Evolutionary conservation across 1,140 invertebrate genomes (phyloP).

Genomic region (Drosophila repleta): DNA sequence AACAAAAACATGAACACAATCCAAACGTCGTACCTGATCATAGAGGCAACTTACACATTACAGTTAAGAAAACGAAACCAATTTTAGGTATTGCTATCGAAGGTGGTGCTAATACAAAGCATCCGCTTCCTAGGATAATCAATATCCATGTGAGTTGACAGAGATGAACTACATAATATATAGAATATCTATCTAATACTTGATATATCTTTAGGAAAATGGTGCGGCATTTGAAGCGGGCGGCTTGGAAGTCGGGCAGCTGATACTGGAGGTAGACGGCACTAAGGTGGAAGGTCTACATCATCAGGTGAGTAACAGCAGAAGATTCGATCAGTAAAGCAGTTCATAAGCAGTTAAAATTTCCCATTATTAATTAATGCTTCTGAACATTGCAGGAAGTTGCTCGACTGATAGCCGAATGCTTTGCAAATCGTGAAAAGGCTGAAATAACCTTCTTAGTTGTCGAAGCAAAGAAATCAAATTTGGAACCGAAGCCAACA

Average conservation of each 20-base stretch:
- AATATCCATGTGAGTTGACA: constrained; percentile 93
- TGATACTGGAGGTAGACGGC: constrained; percentile 96
- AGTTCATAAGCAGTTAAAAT: background rate
- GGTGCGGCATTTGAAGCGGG: constrained; percentile 96
- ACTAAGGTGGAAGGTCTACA: constrained; percentile 92
- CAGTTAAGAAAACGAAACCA: constrained; percentile 95
- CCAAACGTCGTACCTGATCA: constrained; percentile 91
- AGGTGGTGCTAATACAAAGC: constrained; percentile 97
- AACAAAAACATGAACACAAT: constrained; percentile 86
- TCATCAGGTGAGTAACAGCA: constrained; percentile 84
- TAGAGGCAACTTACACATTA: constrained; percentile 93
- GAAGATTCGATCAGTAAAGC: constrained; percentile 17
- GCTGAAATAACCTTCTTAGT: constrained; percentile 95
- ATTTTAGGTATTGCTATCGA: constrained; percentile 98
- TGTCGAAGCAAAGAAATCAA: constrained; percentile 94
- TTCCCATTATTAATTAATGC: background rate
- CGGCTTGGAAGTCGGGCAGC: constrained; percentile 95
- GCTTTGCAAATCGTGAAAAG: constrained; percentile 93
- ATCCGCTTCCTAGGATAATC: constrained; percentile 96
- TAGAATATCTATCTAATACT: background rate
- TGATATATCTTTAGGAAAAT: constrained; percentile 88
- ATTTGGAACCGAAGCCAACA: constrained; percentile 94
- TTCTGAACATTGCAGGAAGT: constrained; percentile 87
- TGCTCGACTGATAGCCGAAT: constrained; percentile 94
- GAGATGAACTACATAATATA: no score